Evolutionary conservation across 1,140 invertebrate genomes (phyloP), one percentile per base, ranked within the genome.

Genomic region (Laodelphax striatellus): DNA sequence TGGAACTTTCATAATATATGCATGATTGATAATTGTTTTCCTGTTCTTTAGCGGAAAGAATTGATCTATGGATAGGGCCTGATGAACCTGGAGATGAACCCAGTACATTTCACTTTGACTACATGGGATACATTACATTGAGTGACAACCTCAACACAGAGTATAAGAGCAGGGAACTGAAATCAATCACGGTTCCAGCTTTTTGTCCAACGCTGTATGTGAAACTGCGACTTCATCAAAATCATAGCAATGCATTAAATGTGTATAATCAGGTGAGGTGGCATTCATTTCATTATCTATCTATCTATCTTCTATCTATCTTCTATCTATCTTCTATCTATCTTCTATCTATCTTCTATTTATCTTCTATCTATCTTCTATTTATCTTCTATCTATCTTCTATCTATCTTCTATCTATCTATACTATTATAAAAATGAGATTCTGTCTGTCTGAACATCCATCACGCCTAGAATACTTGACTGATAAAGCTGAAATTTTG

Each of bases 141-240:
- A 87, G 88, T 8, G 87, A 90, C 70, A 93, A 92, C 73, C 80
- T 84, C 62, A 81, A 80, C 62, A 89, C 88, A 0, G 80, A 84
- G 62, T 90, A 85, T 70, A 91, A 91, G 72, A 90, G 88, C 28
- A 75, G 91, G 50, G 91, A 94, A 71, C 75, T 94, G 0, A 91
- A 93, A 73, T 90, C 88, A 44, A 88, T 91, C 9, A 84, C 86
- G 46, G 82, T 92, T 14, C 82, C 85, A 64, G 31, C 59, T 11
- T 63, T 57, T 21, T 63, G 53, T 46, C 55, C 88, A 60, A 88
- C 87, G 8, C 79, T 85, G 28, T 94, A 87, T 71, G 76, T 97
- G 0, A 94, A 94, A 71, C 73, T 97, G 9, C 80, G 87, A 57
- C 77, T 97, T 5, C 85, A 90, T 59, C 85, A 85, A 68, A 91